phyloP scores from a whole-genome alignment of 2,888 invertebrate species.

The Periphyllus acericola region DNA sequence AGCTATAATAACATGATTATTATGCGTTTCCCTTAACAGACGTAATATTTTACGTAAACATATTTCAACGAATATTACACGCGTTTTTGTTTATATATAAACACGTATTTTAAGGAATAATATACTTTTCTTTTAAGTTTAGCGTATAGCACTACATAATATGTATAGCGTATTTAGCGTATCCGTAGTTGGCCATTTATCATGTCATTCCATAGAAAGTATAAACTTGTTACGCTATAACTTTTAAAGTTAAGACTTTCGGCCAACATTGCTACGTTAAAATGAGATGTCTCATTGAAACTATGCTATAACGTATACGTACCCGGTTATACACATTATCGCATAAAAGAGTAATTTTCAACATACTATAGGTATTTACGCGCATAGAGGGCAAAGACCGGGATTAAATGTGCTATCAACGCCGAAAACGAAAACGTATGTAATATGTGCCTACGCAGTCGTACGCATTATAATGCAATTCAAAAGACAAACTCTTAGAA shows the following conservation, averaged over 20 bases:
- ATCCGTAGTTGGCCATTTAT: background rate
- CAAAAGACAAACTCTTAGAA: background rate
- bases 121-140: background rate
- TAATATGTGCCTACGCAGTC: background rate
- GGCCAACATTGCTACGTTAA: background rate
- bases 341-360: background rate
- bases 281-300: background rate
- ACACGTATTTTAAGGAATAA: background rate
- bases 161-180: background rate
- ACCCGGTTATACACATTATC: background rate
- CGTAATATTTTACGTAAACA: background rate
- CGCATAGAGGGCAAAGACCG: background rate
- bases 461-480: background rate
- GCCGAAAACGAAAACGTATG: background rate
- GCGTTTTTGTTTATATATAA: slow-evolving; percentile 5
- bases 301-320: background rate
- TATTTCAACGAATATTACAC: background rate
- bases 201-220: background rate
- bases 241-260: slow-evolving; percentile 6
- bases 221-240: background rate
- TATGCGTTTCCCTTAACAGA: too few species aligned
- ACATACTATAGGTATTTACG: background rate
- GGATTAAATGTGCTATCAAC: background rate
- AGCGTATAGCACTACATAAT: too few species aligned
- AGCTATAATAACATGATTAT: too few species aligned